Evolutionary conservation across 2,888 invertebrate species (phyloP).

Genomic region (Hipparchia sbordonii): DNA sequence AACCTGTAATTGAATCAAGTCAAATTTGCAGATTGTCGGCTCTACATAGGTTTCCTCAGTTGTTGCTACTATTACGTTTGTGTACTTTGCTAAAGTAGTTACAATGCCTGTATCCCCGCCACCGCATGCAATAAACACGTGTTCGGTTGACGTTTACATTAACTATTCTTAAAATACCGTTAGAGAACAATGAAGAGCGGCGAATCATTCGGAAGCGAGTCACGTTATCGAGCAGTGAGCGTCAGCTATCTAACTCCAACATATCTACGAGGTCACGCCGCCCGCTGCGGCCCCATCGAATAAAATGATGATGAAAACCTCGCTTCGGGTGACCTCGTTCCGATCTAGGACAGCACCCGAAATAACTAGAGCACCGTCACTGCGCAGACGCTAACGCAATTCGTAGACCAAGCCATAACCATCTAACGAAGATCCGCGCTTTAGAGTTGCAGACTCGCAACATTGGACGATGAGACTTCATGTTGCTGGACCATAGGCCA

Average conservation of each 20-base stretch:
- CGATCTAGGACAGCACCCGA: constrained; percentile 77
- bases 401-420: constrained; percentile 57
- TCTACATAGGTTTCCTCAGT: neutral
- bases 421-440: constrained; percentile 43
- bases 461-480: constrained; percentile 29
- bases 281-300: constrained; percentile 75
- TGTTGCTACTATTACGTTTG: neutral
- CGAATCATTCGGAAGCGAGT: constrained; percentile 47
- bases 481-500: constrained; percentile 43
- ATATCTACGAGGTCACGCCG: constrained; percentile 63
- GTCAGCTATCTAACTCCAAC: constrained; percentile 54
- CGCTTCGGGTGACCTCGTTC: constrained; percentile 71
- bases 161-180: constrained; percentile 42
- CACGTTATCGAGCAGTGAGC: constrained; percentile 45
- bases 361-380: constrained; percentile 80
- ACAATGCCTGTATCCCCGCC: neutral
- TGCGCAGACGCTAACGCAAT: constrained; percentile 73
- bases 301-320: constrained; percentile 77
- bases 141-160: constrained; percentile 22
- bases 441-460: constrained; percentile 2
- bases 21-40: too few relatives aligned
- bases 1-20: neutral
- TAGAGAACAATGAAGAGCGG: constrained; percentile 40
- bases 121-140: constrained; percentile 24
- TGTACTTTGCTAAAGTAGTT: neutral